Conservation (phyloP, 2,113 vertebrate species). For the Varanus salvator region DNA sequence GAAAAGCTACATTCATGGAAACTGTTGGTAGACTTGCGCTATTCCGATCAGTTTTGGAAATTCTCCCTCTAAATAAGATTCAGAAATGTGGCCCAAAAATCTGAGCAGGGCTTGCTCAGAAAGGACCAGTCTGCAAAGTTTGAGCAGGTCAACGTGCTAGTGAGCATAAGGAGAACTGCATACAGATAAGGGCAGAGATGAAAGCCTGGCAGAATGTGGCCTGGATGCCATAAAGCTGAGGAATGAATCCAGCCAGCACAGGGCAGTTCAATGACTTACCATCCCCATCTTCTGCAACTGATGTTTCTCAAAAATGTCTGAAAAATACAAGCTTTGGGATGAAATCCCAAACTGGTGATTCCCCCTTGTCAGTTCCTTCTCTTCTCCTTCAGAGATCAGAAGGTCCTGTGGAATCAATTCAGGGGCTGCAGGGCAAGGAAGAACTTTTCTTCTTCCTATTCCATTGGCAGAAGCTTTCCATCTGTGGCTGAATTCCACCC, state of each 20-base stretch:
- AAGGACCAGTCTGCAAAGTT: constrained; percentile 49
- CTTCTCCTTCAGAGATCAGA: too few relatives aligned
- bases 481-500: too few relatives aligned
- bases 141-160: constrained; percentile 63
- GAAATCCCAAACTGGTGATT: background rate
- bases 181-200: constrained; percentile 52
- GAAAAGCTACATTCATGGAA: background rate
- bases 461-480: too few relatives aligned
- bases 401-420: too few relatives aligned
- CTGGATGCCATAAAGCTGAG: constrained; percentile 40
- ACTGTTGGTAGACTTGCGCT: background rate
- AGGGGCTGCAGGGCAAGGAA: too few relatives aligned
- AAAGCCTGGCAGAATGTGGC: constrained; percentile 51
- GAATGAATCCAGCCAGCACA: background rate
- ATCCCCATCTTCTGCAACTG: constrained; percentile 13
- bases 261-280: constrained; percentile 29
- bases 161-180: constrained; percentile 52
- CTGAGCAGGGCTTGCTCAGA: constrained; percentile 14
- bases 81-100: constrained; percentile 11
- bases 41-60: background rate
- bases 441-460: too few relatives aligned
- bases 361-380: too few relatives aligned
- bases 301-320: constrained; percentile 37
- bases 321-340: background rate
- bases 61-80: background rate